These are phyloP conservation scores for Thryonomys swinderianus DNA, from an alignment of 2,113 vertebrate species.

Conservation along the genomic window DNA sequence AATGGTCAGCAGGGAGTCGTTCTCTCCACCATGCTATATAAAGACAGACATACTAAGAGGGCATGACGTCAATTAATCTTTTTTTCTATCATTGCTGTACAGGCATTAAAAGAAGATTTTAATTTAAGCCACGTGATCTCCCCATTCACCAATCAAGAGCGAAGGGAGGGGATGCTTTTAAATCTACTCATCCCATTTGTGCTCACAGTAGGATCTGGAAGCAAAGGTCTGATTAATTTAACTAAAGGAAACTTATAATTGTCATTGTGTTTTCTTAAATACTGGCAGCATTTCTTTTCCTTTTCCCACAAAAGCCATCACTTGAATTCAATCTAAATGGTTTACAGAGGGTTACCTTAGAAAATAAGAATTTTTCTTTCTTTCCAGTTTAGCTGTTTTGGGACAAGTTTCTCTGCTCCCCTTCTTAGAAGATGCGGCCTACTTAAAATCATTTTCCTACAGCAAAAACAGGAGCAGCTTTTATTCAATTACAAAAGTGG, in stretches of 20 bases:
- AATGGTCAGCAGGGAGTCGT: constrained; percentile 66
- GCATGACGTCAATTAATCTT: constrained; percentile 66
- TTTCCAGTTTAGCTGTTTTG: constrained; percentile 71
- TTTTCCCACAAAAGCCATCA: constrained; percentile 72
- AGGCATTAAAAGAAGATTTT: constrained; percentile 99
- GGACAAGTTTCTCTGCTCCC: constrained; percentile 53
- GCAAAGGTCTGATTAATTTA: constrained; percentile 95
- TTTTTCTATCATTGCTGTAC: constrained; percentile 84
- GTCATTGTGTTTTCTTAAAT: constrained; percentile 79
- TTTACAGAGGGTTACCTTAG: constrained; percentile 47
- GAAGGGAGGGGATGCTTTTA: constrained; percentile 99
- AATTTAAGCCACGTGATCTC: constrained; percentile 99
- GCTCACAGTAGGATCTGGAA: constrained; percentile 98
- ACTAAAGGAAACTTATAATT: constrained; percentile 79
- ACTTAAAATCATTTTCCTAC: constrained; percentile 51
- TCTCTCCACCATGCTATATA: constrained; percentile 67
- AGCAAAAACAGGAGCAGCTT: constrained; percentile 19
- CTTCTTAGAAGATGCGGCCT: constrained; percentile 33
- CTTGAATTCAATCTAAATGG: constrained; percentile 60
- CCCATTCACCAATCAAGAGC: constrained; percentile 99
- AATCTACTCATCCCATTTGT: constrained; percentile 99
- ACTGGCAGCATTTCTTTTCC: constrained; percentile 60
- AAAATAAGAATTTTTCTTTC: constrained; percentile 75
- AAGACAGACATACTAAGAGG: constrained; percentile 47
- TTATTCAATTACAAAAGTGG: not conserved